These are phyloP conservation scores for Lycophotia porphyrea DNA, from an alignment of 2,888 invertebrate species.

Conservation along the genomic window DNA sequence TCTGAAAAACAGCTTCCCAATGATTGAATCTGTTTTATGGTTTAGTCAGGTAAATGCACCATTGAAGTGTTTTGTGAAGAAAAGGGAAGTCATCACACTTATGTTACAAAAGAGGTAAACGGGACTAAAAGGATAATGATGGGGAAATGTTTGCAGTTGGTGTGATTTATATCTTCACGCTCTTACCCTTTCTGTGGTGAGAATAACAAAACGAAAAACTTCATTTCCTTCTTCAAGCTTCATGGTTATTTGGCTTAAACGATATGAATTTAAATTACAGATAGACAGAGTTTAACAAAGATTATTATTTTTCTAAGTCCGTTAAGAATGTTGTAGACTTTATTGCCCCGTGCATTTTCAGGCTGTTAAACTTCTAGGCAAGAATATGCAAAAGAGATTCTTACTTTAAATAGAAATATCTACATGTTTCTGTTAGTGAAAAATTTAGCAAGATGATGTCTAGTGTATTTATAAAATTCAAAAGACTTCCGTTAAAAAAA, in stretches of 20 bases:
- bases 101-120: constrained; percentile 44
- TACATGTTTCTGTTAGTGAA: background rate
- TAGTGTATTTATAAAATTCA: no score
- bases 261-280: background rate
- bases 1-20: constrained; percentile 53
- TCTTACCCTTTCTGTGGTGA: constrained; percentile 12
- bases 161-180: constrained; percentile 45
- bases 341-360: background rate
- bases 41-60: constrained; percentile 57
- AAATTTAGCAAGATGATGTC: background rate
- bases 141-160: constrained; percentile 34
- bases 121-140: constrained; percentile 44
- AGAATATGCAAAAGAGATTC: background rate
- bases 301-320: background rate
- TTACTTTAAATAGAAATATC: background rate
- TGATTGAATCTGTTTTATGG: constrained; percentile 59
- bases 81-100: constrained; percentile 56
- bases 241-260: background rate
- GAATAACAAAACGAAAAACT: constrained; percentile 15
- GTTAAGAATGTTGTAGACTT: background rate
- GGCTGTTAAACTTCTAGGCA: background rate
- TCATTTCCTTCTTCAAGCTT: background rate
- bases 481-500: background rate
- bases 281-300: background rate
- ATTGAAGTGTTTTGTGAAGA: constrained; percentile 42